Percentiles rank a stretch among this genome's conserved stretches.
These are phyloP conservation scores for Pogonophryne albipinna DNA, from an alignment of 2,797 vertebrate species.

Conservation along the genomic window DNA sequence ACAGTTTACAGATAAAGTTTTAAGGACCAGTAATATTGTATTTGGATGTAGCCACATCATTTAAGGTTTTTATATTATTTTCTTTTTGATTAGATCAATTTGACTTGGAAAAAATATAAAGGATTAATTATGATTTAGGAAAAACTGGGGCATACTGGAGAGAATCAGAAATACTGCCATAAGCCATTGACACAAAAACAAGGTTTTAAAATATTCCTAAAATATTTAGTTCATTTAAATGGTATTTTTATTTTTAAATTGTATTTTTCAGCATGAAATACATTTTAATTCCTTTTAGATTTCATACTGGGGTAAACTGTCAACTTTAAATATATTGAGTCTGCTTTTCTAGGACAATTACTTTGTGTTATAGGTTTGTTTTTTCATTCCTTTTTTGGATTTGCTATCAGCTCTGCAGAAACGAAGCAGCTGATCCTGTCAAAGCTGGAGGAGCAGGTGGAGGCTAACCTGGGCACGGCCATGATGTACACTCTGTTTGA, in stretches of 20 bases:
- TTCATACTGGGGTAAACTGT: neutral
- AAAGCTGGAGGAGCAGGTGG: constrained; percentile 92
- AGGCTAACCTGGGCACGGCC: constrained; percentile 92
- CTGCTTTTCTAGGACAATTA: neutral
- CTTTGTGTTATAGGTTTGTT: neutral
- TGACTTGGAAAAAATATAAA: too few species aligned
- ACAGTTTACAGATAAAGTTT: neutral
- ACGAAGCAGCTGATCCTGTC: constrained; percentile 90
- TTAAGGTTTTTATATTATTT: neutral
- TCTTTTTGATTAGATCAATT: neutral
- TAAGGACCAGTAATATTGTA: neutral
- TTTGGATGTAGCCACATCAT: neutral
- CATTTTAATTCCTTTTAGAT: neutral
- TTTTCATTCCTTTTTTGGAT: neutral
- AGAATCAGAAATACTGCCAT: neutral
- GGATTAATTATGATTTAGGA: neutral
- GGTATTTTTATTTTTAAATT: neutral
- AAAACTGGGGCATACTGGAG: neutral
- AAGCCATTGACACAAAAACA: neutral
- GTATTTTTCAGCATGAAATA: neutral
- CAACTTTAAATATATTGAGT: neutral
- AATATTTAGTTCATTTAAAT: neutral
- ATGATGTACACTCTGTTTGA: constrained; percentile 98
- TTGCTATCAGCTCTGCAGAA: constrained; percentile 74
- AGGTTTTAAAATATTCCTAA: neutral